Evolutionary conservation across 2,888 invertebrate species (phyloP), one percentile per base, ranked within the genome.

Genomic region (Mamestra brassicae): DNA sequence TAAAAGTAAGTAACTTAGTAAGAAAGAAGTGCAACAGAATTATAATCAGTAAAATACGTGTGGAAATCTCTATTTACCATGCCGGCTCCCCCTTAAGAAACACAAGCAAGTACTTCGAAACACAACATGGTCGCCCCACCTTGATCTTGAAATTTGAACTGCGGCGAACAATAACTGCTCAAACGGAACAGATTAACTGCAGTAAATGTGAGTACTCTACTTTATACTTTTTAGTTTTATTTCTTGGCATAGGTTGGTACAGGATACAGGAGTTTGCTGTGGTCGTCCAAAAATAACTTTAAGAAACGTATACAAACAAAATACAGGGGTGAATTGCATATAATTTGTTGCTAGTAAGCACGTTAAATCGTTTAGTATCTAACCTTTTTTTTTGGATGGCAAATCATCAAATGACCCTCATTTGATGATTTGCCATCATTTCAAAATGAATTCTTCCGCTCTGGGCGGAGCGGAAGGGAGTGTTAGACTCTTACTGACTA

Each of bases 141-240:
- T 87, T 86, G 87, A 85, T 85, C 87, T 87, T 86, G 87, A 76
- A 73, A 57, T 78, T 73, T 85, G 83, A 85, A 87, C 80, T 76
- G 69, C 68, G 62, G 26, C 38, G 38, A 76, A 76, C 77, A 76
- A 81, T 76, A 65, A 34, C 67, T 55, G 74, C 55, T 68, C 15
- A 15, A 64, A 68, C 42, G 42, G 11, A 67, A 76, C 60, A 54
- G 34, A 50, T 81, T 76, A 63, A 54, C 67, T 50, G 65, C 76
- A 58, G 15, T 78, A 36, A 63, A 62, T 58, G 13, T 78, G 11
- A 63, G 45, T 52, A 60, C 26, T 54, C 1, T 26, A 45, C 36
- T 54, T 55, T 42, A 36, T 26, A 38, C 7, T n/a, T 72, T 57
- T 11, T 7, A 42, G 4, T 34, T 58, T 79, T 61, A 38, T 71